These are phyloP conservation scores for Gracilinanus agilis DNA, from an alignment of 2,113 vertebrate species.

Conservation along the genomic window DNA sequence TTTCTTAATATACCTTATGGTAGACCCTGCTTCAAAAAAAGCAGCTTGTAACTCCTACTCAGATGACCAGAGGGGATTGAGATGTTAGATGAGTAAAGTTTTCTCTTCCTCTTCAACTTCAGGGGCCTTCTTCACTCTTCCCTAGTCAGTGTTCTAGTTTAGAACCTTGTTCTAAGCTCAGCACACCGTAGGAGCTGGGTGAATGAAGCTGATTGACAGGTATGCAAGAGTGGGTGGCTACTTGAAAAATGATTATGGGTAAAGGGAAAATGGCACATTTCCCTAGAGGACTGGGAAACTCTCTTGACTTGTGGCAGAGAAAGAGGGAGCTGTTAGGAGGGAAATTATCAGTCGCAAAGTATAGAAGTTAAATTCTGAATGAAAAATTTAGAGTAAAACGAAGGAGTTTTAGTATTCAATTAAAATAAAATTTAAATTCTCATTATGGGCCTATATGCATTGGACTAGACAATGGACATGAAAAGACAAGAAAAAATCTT, in stretches of 20 bases:
- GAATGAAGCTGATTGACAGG: background rate
- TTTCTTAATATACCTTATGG: slow-evolving; percentile 59
- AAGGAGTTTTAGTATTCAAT: slow-evolving; percentile 38
- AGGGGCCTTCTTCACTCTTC: background rate
- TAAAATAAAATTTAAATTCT: background rate
- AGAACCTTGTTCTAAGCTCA: background rate
- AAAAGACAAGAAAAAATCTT: background rate
- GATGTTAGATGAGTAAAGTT: slow-evolving; percentile 57
- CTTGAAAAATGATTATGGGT: slow-evolving; percentile 45
- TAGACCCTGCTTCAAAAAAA: slow-evolving; percentile 52
- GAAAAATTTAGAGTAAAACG: background rate
- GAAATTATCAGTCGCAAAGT: slow-evolving; percentile 8
- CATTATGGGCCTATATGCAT: background rate
- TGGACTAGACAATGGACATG: background rate
- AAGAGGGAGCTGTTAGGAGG: slow-evolving; percentile 24
- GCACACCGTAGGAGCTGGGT: background rate
- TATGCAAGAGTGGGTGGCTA: background rate
- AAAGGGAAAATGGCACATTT: slow-evolving; percentile 5
- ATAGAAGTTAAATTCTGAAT: slow-evolving; percentile 54
- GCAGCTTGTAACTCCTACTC: slow-evolving; percentile 58
- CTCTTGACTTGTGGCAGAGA: slow-evolving; percentile 11
- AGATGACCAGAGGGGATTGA: slow-evolving; percentile 53
- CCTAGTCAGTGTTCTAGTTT: background rate
- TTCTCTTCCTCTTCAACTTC: slow-evolving; percentile 16
- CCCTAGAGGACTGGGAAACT: slow-evolving; percentile 8